These are phyloP conservation scores for Eucidaris tribuloides DNA, from an alignment of 35 echinoderm and acorn worm species.

Conservation along the genomic window DNA sequence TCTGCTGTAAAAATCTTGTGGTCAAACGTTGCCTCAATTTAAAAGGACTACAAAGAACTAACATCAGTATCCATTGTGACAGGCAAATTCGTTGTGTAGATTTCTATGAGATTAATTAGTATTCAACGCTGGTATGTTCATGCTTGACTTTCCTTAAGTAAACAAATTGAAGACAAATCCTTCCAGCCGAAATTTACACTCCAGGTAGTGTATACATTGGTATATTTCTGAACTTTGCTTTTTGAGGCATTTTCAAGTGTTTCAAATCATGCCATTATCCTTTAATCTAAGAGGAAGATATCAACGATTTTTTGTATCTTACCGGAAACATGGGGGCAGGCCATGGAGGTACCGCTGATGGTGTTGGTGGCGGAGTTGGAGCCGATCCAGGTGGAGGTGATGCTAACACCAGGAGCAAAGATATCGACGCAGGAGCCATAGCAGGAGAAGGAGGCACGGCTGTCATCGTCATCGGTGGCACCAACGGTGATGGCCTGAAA, in stretches of 20 bases:
- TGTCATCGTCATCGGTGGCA: conserved; percentile 37
- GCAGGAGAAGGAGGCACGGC: conserved; percentile 26
- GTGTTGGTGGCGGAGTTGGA: conserved; percentile 22
- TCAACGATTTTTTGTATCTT: background rate
- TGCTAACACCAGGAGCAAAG: conserved; percentile 49
- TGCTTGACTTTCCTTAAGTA: no score
- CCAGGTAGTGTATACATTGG: background rate
- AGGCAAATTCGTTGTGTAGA: no score
- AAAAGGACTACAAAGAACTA: no score
- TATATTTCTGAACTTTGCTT: background rate
- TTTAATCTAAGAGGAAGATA: background rate
- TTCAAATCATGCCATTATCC: background rate
- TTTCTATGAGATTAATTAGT: no score
- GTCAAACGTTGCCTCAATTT: no score
- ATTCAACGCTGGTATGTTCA: no score
- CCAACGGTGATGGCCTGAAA: conserved; percentile 53
- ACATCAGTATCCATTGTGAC: no score
- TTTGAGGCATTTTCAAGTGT: background rate
- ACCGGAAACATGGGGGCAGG: conserved; percentile 65
- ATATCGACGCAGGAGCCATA: conserved; percentile 45
- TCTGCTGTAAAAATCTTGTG: no score
- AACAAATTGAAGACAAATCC: no score
- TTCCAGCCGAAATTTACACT: no score
- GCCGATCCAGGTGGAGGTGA: conserved; percentile 30
- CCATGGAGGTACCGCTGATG: conserved; percentile 65